These are phyloP conservation scores for Drosophila jambulina DNA, from an alignment of 1,140 invertebrate species.

Conservation along the genomic window DNA sequence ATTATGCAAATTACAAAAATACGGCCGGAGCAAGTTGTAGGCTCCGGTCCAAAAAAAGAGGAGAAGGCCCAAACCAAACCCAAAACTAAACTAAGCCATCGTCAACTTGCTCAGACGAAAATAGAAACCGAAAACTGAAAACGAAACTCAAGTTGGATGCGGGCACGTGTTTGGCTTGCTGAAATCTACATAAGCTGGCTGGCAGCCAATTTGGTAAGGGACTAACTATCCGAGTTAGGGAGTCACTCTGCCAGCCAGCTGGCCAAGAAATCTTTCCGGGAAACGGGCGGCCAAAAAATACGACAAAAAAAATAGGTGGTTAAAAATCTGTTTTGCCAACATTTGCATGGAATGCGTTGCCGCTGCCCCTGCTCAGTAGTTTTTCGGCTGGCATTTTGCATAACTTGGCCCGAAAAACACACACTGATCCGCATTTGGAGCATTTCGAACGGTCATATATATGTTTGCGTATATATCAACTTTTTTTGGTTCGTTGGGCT, in stretches of 20 bases:
- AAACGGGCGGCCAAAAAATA: constrained; percentile 17
- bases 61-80: not conserved
- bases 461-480: constrained; percentile 61
- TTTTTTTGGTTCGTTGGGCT: constrained; percentile 79
- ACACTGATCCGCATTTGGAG: constrained; percentile 32
- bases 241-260: constrained; percentile 40
- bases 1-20: constrained; percentile 80
- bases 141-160: constrained; percentile 68
- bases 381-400: constrained; percentile 69
- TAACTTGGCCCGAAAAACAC: constrained; percentile 62
- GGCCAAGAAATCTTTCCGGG: constrained; percentile 63
- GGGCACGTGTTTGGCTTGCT: constrained; percentile 78
- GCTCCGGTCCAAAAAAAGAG: constrained; percentile 21
- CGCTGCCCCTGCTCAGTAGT: constrained; percentile 42
- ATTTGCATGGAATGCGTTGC: constrained; percentile 78
- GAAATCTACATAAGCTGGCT: constrained; percentile 82
- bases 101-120: constrained; percentile 46
- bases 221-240: constrained; percentile 68
- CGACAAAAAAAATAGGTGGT: constrained; percentile 54
- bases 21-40: constrained; percentile 63
- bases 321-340: constrained; percentile 81
- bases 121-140: constrained; percentile 69
- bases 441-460: constrained; percentile 41
- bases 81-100: constrained; percentile 38
- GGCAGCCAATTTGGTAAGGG: constrained; percentile 73